These are phyloP conservation scores for Alloplasta piceator DNA, from an alignment of 2,888 invertebrate genomes.

Conservation along the genomic window DNA sequence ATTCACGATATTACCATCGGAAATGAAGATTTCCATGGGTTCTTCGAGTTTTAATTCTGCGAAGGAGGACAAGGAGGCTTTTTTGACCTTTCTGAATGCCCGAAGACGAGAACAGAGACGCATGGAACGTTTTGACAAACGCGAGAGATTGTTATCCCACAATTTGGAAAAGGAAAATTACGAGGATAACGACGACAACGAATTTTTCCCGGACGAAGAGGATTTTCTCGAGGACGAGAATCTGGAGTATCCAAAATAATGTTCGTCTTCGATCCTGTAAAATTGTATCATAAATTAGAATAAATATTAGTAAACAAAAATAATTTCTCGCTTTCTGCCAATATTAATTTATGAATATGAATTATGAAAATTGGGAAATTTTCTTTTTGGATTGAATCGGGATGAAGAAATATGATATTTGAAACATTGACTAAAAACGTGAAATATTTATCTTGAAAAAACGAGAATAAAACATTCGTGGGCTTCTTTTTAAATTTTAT, in stretches of 20 bases:
- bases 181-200: slow-evolving; percentile 70
- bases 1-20: background rate
- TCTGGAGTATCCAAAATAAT: background rate
- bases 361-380: too few relatives aligned
- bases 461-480: background rate
- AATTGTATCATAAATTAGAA: slow-evolving; percentile 7
- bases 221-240: slow-evolving; percentile 24
- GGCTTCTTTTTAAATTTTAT: slow-evolving; percentile 3
- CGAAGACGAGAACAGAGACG: slow-evolving; percentile 82
- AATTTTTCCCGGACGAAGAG: slow-evolving; percentile 69
- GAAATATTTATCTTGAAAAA: too few relatives aligned
- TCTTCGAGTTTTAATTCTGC: slow-evolving; percentile 61
- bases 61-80: slow-evolving; percentile 83
- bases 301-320: background rate
- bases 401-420: background rate
- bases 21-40: slow-evolving; percentile 10
- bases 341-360: too few relatives aligned
- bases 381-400: background rate
- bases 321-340: background rate
- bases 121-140: slow-evolving; percentile 66
- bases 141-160: slow-evolving; percentile 69
- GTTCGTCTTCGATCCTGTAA: background rate
- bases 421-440: too few relatives aligned
- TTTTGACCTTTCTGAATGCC: slow-evolving; percentile 85
- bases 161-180: slow-evolving; percentile 64